Evolutionary conservation across 2,888 invertebrate genomes (phyloP), one percentile per base, ranked within the genome.

Genomic region (Lasioglossum leucozonium): DNA sequence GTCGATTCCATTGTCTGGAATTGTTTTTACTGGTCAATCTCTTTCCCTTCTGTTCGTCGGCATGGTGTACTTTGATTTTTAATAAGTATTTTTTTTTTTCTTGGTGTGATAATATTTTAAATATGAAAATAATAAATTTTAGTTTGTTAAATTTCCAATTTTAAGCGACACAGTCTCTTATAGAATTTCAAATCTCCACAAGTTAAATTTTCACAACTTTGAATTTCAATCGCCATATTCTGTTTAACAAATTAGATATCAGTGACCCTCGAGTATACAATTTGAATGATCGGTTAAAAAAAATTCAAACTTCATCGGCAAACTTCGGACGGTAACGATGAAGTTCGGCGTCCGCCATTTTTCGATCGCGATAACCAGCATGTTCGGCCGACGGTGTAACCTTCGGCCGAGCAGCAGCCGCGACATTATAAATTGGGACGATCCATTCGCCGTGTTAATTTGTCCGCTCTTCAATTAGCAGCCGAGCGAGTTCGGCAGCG

Each of bases 401-500:
- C 77, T 81, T 80, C 78, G 58, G 47, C 34, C 30, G n/a, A 16
- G 82, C 42, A 67, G 72, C 79, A 77, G 82, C 81, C 82, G 81
- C 88, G 91, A 88, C 87, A 87, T 90, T 91, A 92, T 91, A 92
- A 92, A 92, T 92, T 89, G 83, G 88, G 71, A 81, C 84, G 84
- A 85, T 86, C 89, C 88, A 89, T 90, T 91, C 87, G 76, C 88
- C 83, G 82, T 85, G 90, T 91, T 93, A 92, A 92, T 93, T 91
- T 88, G 87, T 92, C 89, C 87, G 87, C 89, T 90, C 92, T 93
- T 92, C 91, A 93, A 93, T 93, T 91, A 92, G 92, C 90, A 89
- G 74, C 81, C 77, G 79, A 89, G 88, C 86, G 79, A 89, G 89
- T 89, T 87, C 76, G 86, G 85, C 82, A 74, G 74, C 80, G 82